Percentiles rank a stretch among this genome's conserved stretches.
Evolutionary conservation across 2,113 vertebrate genomes (phyloP).

Genomic region (Laterallus jamaicensis): DNA sequence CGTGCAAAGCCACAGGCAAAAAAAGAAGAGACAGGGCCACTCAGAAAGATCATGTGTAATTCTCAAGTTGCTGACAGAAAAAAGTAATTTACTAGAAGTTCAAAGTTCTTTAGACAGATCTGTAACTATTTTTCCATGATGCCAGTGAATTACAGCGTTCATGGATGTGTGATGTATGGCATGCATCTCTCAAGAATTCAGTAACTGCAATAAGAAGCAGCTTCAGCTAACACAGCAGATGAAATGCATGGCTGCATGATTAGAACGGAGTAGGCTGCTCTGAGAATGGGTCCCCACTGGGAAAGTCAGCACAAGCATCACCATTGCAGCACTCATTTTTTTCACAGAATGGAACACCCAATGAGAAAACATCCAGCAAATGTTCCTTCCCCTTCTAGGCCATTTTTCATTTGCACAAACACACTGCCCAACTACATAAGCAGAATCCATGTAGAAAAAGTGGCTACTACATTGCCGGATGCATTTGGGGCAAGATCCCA

Average conservation of each 20-base stretch:
- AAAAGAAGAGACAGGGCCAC: neutral
- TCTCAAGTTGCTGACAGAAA: neutral
- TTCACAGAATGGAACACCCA: neutral
- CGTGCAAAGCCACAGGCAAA: slow-evolving; percentile 34
- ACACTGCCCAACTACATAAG: neutral
- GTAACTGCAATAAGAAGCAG: neutral
- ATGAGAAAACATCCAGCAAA: neutral
- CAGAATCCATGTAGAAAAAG: neutral
- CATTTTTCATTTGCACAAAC: neutral
- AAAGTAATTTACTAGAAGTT: neutral
- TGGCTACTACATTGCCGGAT: neutral
- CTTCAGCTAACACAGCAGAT: neutral
- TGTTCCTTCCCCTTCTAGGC: neutral
- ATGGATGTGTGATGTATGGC: accelerated
- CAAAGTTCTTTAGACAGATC: neutral
- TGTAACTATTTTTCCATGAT: neutral
- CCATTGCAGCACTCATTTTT: neutral
- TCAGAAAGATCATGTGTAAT: neutral
- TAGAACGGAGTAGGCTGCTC: neutral
- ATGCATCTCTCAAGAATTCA: neutral
- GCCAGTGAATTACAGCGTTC: neutral
- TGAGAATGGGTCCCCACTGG: neutral
- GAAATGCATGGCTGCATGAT: neutral
- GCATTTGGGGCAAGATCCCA: neutral
- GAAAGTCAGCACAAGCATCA: neutral